Evolutionary conservation across 2,888 invertebrate species (phyloP).

Genomic region (Psococerastis gibbosa): DNA sequence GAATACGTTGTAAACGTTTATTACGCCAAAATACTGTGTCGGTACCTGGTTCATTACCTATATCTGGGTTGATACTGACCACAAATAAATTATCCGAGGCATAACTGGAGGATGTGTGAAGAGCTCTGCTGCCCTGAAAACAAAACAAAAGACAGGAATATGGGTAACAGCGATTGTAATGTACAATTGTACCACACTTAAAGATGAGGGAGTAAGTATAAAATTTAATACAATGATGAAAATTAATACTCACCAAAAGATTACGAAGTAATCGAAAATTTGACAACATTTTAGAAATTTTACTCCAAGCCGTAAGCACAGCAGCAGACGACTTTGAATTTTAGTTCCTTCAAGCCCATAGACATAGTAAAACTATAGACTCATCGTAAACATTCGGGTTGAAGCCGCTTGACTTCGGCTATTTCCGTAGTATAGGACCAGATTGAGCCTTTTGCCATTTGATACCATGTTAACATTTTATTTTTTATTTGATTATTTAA

Average conservation of each 20-base stretch:
- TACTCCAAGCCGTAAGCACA: background rate
- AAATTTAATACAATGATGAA: background rate
- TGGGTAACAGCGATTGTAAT: background rate
- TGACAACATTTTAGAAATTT: constrained; percentile 4
- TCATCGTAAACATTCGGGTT: no score
- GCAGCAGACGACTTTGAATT: background rate
- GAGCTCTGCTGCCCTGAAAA: background rate
- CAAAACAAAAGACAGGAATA: background rate
- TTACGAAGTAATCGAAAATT: constrained; percentile 1
- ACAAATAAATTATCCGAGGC: constrained; percentile 43
- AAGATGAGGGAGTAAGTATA: no score
- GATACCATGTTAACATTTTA: no score
- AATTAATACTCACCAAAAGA: background rate
- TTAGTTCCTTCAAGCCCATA: background rate
- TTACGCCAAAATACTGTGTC: no score
- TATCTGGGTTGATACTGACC: constrained; percentile 19
- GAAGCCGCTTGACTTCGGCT: no score
- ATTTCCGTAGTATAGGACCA: no score
- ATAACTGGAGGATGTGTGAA: background rate
- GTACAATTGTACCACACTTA: no score
- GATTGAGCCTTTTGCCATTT: no score
- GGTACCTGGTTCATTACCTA: background rate
- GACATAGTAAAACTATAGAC: no score
- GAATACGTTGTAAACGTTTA: no score
- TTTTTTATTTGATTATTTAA: no score